A percentile compares a stretch with the other conserved stretches of the same genome.
Evolutionary conservation across 2,113 vertebrate genomes (phyloP).

Genomic region (Coregonus clupeaformis): DNA sequence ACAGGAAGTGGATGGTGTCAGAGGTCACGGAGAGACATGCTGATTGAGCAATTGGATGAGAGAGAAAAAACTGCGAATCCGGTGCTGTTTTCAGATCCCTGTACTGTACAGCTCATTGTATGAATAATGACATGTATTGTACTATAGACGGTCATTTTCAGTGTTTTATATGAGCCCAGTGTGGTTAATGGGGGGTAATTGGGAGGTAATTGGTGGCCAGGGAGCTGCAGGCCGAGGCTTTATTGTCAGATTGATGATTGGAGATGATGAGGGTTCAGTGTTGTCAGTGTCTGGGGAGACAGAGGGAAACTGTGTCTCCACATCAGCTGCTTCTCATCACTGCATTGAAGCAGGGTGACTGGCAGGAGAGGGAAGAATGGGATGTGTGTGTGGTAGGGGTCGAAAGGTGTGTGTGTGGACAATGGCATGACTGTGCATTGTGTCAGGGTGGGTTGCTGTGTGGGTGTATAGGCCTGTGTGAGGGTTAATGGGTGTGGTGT

Average conservation of each 20-base stretch:
- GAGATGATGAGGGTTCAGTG: conserved; percentile 2
- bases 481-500: not conserved
- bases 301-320: conserved; percentile 13
- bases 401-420: not conserved
- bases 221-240: not conserved
- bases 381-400: conserved; percentile 4
- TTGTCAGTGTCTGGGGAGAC: conserved; percentile 6
- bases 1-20: conserved; percentile 26
- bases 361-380: conserved; percentile 1
- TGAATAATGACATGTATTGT: not conserved
- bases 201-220: conserved; percentile 10
- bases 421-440: not conserved
- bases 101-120: not conserved
- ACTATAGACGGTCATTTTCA: not conserved
- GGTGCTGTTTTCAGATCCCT: not conserved
- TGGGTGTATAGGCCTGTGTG: not conserved
- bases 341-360: not conserved
- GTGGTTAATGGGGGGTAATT: conserved; percentile 1
- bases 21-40: conserved; percentile 16
- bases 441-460: not conserved
- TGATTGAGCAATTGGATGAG: conserved; percentile 7
- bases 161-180: not conserved
- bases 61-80: not conserved
- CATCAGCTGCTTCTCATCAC: conserved; percentile 26
- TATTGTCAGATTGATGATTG: not conserved